phyloP scores from a whole-genome alignment of 1,140 invertebrate genomes.

The Melipona quadrifasciata region DNA sequence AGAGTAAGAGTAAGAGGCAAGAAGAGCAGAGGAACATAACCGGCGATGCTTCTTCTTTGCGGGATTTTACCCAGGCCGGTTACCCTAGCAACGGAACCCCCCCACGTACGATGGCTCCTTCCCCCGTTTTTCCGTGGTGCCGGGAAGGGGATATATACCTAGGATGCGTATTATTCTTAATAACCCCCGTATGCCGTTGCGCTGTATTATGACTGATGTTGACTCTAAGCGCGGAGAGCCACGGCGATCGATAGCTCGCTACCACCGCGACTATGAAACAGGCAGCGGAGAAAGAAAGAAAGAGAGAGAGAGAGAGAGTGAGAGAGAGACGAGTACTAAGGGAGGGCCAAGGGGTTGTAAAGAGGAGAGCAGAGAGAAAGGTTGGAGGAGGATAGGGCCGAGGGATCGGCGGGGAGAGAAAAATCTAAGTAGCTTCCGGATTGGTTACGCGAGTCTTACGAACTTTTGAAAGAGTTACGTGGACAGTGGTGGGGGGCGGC shows the following conservation, averaged over 20 bases:
- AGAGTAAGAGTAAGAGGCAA: constrained; percentile 29
- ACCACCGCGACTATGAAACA: constrained; percentile 47
- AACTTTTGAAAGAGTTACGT: constrained; percentile 62
- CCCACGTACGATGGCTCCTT: constrained; percentile 57
- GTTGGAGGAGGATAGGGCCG: constrained; percentile 13
- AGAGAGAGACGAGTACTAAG: constrained; percentile 23
- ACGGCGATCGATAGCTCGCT: constrained; percentile 79
- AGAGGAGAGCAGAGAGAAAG: constrained; percentile 9
- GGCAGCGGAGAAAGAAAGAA: constrained; percentile 9
- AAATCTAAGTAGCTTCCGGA: constrained; percentile 71
- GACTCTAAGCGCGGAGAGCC: constrained; percentile 76
- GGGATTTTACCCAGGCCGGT: constrained; percentile 81
- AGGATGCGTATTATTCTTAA: constrained; percentile 83
- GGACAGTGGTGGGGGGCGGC: constrained; percentile 46
- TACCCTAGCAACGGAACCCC: constrained; percentile 77
- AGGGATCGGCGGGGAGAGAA: constrained; percentile 56
- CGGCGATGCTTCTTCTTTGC: constrained; percentile 78
- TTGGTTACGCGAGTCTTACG: constrained; percentile 69
- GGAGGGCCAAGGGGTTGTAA: constrained; percentile 49
- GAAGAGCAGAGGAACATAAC: constrained; percentile 52
- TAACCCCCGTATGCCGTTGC: constrained; percentile 79
- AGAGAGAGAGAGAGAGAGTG: constrained; percentile 18
- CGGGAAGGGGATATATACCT: constrained; percentile 70
- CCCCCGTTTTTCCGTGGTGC: constrained; percentile 55
- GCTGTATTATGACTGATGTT: constrained; percentile 82